Evolutionary conservation across 1,140 invertebrate species (phyloP).

Genomic region (Glossosoma conforme): DNA sequence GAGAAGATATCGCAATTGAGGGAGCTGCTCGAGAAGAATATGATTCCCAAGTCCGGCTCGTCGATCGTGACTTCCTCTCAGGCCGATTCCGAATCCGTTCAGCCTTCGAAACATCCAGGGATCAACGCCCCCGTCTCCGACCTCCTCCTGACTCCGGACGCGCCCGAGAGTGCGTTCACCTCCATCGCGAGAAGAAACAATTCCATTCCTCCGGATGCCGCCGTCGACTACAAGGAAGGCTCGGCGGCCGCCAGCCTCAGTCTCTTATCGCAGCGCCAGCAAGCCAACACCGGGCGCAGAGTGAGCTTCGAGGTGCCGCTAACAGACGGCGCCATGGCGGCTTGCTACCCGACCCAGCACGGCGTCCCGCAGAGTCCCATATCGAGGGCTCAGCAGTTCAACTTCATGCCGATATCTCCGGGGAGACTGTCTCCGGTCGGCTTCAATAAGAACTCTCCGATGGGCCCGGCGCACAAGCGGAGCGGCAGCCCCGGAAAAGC

Average conservation of each 20-base stretch:
- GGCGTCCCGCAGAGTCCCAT: constrained; percentile 52
- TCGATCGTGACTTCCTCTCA: constrained; percentile 32
- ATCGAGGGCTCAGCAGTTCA: constrained; percentile 67
- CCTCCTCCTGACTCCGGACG: constrained; percentile 32
- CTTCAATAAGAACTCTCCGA: constrained; percentile 41
- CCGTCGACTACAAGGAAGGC: constrained; percentile 12
- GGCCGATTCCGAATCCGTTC: too few relatives aligned
- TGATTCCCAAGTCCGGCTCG: constrained; percentile 38
- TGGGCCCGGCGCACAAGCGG: constrained; percentile 36
- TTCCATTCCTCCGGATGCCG: not conserved
- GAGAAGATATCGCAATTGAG: constrained; percentile 68
- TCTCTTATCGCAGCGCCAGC: constrained; percentile 21
- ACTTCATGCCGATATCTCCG: constrained; percentile 78
- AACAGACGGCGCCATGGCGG: not conserved
- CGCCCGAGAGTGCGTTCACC: constrained; percentile 30
- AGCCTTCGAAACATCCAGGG: too few relatives aligned
- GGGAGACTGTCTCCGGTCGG: constrained; percentile 57
- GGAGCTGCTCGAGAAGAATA: constrained; percentile 65
- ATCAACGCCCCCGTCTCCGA: not conserved
- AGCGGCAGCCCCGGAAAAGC: constrained; percentile 43
- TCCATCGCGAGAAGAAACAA: constrained; percentile 7
- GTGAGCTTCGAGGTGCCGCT: constrained; percentile 59
- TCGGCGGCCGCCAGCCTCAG: constrained; percentile 16
- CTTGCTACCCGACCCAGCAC: not conserved
- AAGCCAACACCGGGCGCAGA: constrained; percentile 42